Evolutionary conservation across 2,797 vertebrate species (phyloP).

Genomic region (Pseudochirops corinnae): DNA sequence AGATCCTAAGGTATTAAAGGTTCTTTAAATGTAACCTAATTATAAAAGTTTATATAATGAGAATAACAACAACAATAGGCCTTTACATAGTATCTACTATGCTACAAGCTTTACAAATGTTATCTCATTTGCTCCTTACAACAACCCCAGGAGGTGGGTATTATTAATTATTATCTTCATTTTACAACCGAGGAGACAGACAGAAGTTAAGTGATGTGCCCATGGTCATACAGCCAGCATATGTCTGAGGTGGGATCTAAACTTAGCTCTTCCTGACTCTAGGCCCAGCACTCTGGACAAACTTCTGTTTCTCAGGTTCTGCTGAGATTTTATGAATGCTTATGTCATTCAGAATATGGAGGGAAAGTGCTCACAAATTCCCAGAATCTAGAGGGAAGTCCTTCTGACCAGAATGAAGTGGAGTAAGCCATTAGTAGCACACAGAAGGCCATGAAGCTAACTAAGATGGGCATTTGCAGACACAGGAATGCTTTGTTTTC

Average conservation of each 20-base stretch:
- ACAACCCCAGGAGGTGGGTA: not conserved
- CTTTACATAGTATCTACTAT: not conserved
- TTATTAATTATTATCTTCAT: not conserved
- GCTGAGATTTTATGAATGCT: conserved; percentile 41
- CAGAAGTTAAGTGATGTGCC: not conserved
- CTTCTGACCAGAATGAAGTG: conserved; percentile 63
- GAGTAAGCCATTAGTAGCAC: conserved; percentile 29
- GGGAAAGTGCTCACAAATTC: conserved; percentile 53
- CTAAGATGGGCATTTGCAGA: conserved; percentile 35
- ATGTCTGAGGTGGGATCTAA: not conserved
- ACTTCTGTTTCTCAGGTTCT: conserved; percentile 21
- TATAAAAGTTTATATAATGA: conserved; percentile 18
- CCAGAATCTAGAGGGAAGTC: conserved; percentile 43
- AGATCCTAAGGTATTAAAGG: conserved; percentile 47
- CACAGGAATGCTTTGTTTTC: conserved; percentile 66
- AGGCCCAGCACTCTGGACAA: not conserved
- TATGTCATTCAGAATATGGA: conserved; percentile 51
- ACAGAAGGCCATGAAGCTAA: conserved; percentile 53
- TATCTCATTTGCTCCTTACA: not conserved
- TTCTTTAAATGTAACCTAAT: conserved; percentile 38
- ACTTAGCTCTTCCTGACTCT: not conserved
- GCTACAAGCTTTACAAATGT: not conserved
- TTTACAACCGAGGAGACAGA: not conserved
- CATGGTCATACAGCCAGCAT: not conserved
- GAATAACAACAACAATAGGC: not conserved